Conservation (phyloP, 1,140 invertebrate genomes). For the Apis mellifera region DNA sequence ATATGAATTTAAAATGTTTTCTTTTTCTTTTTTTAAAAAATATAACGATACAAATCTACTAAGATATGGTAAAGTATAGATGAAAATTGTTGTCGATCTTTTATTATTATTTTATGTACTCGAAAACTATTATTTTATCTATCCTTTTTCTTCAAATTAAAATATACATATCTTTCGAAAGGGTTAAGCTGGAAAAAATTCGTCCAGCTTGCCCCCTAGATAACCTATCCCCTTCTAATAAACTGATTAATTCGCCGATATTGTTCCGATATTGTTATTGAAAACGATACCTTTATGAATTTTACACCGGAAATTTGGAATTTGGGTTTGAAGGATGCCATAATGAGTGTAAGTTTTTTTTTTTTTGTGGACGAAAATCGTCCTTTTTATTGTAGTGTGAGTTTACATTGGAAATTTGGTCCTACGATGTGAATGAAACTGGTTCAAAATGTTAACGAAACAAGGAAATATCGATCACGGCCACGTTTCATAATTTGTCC, state of each 20-base stretch:
- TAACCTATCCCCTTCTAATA: neutral
- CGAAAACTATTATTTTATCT: no score
- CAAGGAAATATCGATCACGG: neutral
- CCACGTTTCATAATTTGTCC: neutral
- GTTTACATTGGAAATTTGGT: conserved; percentile 21
- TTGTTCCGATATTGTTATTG: no score
- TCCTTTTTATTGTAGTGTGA: neutral
- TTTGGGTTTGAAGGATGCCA: conserved; percentile 23
- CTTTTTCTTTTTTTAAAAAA: no score
- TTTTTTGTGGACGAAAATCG: conserved; percentile 19
- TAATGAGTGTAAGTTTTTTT: neutral
- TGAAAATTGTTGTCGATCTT: neutral
- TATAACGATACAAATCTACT: no score
- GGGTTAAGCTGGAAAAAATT: neutral
- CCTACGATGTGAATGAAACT: neutral
- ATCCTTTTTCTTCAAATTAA: no score
- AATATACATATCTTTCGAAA: neutral
- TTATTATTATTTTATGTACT: no score
- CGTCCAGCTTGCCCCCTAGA: no score
- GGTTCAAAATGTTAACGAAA: neutral
- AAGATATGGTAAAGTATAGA: neutral
- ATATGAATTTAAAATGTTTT: neutral
- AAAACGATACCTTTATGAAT: neutral
- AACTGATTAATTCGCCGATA: no score
- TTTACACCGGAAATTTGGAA: conserved; percentile 32